Conservation (phyloP, 2,797 vertebrate genomes). For the Cuniculus paca region DNA sequence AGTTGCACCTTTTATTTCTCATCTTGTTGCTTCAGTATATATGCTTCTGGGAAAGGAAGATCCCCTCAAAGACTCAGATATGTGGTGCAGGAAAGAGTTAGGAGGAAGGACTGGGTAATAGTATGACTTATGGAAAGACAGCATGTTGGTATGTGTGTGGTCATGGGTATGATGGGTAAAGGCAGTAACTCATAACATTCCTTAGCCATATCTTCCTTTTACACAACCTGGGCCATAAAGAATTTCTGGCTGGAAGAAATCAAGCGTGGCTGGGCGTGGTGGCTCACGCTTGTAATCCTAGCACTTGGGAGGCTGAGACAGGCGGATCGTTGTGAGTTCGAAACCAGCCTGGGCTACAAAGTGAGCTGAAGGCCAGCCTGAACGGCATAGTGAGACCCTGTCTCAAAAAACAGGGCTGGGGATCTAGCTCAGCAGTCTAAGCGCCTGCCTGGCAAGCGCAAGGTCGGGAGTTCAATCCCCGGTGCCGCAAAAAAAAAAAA, state of each 20-base stretch:
- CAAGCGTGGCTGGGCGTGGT: too few species aligned
- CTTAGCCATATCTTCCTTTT: neutral
- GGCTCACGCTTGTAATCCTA: too few species aligned
- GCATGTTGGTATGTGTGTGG: neutral
- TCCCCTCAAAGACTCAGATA: neutral
- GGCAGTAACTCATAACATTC: neutral
- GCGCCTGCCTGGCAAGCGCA: too few species aligned
- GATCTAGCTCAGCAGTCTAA: too few species aligned
- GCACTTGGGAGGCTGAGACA: too few species aligned
- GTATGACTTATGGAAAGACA: neutral
- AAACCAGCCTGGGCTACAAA: too few species aligned
- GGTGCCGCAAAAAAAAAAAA: too few species aligned
- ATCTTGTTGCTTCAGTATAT: constrained; percentile 47
- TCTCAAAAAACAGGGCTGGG: too few species aligned
- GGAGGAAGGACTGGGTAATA: neutral
- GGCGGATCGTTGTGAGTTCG: too few species aligned
- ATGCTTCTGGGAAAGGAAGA: constrained; percentile 35
- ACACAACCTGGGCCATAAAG: neutral
- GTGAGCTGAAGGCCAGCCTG: too few species aligned
- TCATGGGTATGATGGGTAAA: neutral
- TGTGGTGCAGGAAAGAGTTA: constrained; percentile 7
- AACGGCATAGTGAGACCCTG: too few species aligned
- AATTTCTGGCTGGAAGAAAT: constrained; percentile 25
- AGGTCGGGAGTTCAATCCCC: too few species aligned
- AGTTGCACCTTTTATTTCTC: constrained; percentile 56